A percentile compares a stretch with the other conserved stretches of the same genome.
Evolutionary conservation across 1,140 invertebrate species (phyloP).

Genomic region (Drosophila serrata): DNA sequence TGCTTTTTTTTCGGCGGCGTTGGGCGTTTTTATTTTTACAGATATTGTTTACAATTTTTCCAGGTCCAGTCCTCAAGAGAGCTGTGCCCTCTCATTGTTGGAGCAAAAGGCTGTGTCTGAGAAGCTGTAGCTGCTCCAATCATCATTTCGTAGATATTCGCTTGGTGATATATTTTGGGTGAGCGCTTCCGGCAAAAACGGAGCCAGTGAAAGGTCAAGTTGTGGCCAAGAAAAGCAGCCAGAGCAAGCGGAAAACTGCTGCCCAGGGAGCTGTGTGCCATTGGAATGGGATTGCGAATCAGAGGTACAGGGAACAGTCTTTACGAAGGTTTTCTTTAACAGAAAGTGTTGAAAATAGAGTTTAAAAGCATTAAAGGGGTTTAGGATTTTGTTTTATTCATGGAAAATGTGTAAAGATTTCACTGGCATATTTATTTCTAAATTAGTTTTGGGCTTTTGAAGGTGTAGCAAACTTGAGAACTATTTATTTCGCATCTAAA

Average conservation of each 20-base stretch:
- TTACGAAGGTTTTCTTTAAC: neutral
- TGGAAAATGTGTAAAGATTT: neutral
- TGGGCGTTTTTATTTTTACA: conserved; percentile 84
- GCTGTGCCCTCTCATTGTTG: conserved; percentile 37
- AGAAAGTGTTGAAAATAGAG: too few relatives aligned
- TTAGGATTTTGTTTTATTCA: neutral
- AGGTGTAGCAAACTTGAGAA: too few relatives aligned
- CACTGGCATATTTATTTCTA: neutral
- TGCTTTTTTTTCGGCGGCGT: conserved; percentile 72
- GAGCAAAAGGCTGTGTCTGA: conserved; percentile 10
- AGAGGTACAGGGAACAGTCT: neutral
- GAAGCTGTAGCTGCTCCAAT: conserved; percentile 45
- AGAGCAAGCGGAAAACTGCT: conserved; percentile 54
- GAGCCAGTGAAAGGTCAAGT: conserved; percentile 75
- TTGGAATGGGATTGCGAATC: conserved; percentile 41
- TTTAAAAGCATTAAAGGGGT: neutral
- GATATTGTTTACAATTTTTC: conserved; percentile 79
- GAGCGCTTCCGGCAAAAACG: conserved; percentile 81
- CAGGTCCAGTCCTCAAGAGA: conserved; percentile 42
- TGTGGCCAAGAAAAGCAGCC: conserved; percentile 72
- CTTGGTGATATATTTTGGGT: conserved; percentile 82
- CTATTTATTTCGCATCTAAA: too few relatives aligned
- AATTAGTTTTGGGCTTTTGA: neutral
- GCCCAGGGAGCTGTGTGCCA: conserved; percentile 70
- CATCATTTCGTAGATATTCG: conserved; percentile 75